phyloP scores from a whole-genome alignment of 2,113 vertebrate species.

The Brienomyrus brachyistius region DNA sequence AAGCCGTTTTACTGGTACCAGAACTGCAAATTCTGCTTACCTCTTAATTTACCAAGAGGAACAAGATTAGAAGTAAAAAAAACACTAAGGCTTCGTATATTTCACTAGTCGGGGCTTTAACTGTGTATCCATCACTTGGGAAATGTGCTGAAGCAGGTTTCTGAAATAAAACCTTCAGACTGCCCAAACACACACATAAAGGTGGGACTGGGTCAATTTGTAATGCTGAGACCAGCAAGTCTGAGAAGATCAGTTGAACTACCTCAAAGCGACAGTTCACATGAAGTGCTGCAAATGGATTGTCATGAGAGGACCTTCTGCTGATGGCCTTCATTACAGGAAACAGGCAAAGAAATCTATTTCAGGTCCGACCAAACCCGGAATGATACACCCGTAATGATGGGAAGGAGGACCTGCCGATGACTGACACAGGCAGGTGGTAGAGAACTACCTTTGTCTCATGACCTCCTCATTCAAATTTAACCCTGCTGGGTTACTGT shows the following conservation, averaged over 20 bases:
- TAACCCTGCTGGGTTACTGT: constrained; percentile 2
- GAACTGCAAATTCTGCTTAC: constrained; percentile 1
- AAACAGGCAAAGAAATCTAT: background rate
- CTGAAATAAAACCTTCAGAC: background rate
- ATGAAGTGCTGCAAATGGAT: background rate
- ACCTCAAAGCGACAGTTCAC: background rate
- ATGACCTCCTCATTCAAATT: constrained; percentile 3
- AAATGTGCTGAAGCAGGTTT: background rate
- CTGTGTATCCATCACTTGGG: background rate
- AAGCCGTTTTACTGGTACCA: background rate
- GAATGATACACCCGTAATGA: constrained; percentile 1
- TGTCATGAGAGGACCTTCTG: background rate
- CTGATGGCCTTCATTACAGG: background rate
- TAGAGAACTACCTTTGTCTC: constrained; percentile 3
- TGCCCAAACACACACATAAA: background rate
- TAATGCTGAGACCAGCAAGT: background rate
- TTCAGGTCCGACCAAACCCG: background rate
- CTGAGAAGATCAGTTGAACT: background rate
- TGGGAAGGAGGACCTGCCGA: background rate
- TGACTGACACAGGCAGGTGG: constrained; percentile 16
- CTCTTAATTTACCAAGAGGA: constrained; percentile 2
- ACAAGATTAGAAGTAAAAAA: background rate
- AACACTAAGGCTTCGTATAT: background rate
- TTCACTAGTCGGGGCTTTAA: background rate
- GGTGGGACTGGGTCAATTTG: background rate